These are phyloP conservation scores for Megalops atlanticus DNA, from an alignment of 2,113 vertebrate species.

Conservation along the genomic window DNA sequence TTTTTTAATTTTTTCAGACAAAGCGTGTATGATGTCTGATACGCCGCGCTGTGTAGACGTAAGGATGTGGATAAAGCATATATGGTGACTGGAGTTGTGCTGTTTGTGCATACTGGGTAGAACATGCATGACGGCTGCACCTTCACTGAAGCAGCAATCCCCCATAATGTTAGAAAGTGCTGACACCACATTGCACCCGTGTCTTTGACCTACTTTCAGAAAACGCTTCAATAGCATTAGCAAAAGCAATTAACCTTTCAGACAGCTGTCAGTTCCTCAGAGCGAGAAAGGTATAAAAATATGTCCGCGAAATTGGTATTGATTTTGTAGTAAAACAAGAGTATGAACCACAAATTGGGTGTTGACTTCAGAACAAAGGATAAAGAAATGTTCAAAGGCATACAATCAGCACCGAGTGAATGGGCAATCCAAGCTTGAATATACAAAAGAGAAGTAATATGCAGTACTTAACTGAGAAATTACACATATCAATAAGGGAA, in stretches of 20 bases:
- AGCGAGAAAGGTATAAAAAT: constrained; percentile 2
- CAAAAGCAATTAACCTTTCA: constrained; percentile 31
- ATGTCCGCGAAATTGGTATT: background rate
- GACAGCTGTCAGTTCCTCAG: constrained; percentile 13
- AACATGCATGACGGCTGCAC: background rate
- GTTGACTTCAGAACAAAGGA: background rate
- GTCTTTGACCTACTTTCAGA: constrained; percentile 10
- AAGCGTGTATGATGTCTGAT: background rate
- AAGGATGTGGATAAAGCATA: background rate
- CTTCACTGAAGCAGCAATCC: too few relatives aligned
- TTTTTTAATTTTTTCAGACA: background rate
- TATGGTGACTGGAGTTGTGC: background rate
- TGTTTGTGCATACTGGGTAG: background rate
- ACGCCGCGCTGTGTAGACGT: background rate
- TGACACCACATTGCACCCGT: background rate
- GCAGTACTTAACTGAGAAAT: background rate
- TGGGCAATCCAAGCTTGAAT: background rate
- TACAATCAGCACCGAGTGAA: background rate
- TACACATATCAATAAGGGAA: too few relatives aligned
- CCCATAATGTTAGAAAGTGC: background rate
- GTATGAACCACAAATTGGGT: background rate
- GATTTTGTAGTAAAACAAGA: background rate
- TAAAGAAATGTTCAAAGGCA: background rate
- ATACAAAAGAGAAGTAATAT: background rate
- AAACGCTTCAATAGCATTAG: constrained; percentile 25